These are phyloP conservation scores for Natator depressus DNA, from an alignment of 2,113 vertebrate genomes.

Conservation along the genomic window DNA sequence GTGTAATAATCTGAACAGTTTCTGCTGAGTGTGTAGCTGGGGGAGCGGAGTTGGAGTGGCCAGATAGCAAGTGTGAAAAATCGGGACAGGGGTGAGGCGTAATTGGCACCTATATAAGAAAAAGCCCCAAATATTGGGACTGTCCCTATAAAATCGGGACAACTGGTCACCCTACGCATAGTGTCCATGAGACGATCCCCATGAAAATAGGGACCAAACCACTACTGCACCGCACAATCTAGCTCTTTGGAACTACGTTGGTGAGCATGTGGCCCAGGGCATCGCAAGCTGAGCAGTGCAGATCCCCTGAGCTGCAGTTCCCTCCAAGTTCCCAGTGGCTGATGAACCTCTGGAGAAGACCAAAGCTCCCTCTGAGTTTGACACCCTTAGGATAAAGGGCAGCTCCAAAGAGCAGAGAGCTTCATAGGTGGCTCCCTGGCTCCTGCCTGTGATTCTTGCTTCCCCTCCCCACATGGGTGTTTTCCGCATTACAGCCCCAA, in stretches of 20 bases:
- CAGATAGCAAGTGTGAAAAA: too few species aligned
- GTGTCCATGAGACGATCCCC: background rate
- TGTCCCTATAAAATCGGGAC: too few species aligned
- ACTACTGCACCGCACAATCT: background rate
- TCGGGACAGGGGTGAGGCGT: too few species aligned
- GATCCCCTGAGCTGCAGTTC: background rate
- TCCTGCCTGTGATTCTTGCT: background rate
- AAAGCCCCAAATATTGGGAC: too few species aligned
- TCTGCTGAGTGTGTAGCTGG: background rate
- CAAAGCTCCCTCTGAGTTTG: background rate
- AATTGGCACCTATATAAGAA: too few species aligned
- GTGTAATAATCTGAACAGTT: background rate
- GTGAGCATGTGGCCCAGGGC: background rate
- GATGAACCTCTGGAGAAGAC: background rate
- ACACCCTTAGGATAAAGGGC: background rate
- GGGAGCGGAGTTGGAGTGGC: too few species aligned
- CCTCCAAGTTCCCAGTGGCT: background rate
- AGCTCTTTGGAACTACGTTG: background rate
- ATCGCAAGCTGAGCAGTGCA: background rate
- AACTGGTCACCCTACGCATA: too few species aligned
- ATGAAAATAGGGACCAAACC: background rate
- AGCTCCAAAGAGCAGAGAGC: background rate
- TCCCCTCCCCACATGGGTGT: background rate
- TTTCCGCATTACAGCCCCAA: background rate
- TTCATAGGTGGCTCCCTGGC: background rate